These are phyloP conservation scores for Varecia variegata DNA, from an alignment of 2,797 vertebrate genomes.

Conservation along the genomic window DNA sequence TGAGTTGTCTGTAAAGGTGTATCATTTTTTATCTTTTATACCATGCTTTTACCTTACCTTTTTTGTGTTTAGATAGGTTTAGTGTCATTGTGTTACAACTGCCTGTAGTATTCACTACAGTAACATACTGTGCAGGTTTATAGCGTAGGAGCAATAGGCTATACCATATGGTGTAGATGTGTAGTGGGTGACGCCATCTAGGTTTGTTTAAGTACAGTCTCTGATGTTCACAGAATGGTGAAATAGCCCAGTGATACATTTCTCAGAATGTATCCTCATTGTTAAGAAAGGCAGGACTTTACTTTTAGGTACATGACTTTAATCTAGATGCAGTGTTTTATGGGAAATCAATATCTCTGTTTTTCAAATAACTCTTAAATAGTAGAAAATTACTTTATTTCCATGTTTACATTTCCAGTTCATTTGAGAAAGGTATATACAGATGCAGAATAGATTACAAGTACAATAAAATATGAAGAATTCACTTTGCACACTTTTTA, in stretches of 20 bases:
- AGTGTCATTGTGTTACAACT: background rate
- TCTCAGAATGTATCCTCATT: background rate
- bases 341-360: background rate
- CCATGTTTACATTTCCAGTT: background rate
- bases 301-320: background rate
- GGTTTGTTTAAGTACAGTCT: background rate
- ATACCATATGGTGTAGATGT: background rate
- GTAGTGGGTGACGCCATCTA: background rate
- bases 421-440: background rate
- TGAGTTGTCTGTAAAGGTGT: background rate
- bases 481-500: background rate
- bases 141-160: background rate
- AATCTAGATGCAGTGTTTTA: background rate
- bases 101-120: background rate
- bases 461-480: background rate
- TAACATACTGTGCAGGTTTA: background rate
- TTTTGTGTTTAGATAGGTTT: background rate
- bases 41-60: background rate
- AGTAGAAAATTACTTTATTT: background rate
- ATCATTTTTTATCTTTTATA: background rate
- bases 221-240: background rate
- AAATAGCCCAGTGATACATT: background rate
- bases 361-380: slow-evolving; percentile 45
- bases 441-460: background rate
- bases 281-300: background rate